Evolutionary conservation across 2,113 vertebrate species (phyloP).

Genomic region (Columba janthina): DNA sequence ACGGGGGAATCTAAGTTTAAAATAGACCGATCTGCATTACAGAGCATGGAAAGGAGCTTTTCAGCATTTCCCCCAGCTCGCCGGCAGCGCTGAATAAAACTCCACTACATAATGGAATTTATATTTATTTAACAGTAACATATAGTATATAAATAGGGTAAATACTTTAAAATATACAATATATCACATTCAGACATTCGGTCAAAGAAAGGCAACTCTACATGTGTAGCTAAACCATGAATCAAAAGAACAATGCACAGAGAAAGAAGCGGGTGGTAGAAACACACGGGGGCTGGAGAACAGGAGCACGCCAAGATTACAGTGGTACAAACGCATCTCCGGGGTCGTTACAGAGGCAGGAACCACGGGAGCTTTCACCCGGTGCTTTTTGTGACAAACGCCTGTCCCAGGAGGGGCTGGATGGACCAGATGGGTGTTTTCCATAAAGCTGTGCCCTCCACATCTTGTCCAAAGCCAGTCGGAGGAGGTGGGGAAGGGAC

Average conservation of each 20-base stretch:
- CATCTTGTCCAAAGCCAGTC: accelerated
- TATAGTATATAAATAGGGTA: conserved; percentile 73
- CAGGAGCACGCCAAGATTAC: not conserved
- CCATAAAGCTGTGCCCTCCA: not conserved
- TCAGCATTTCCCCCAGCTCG: not conserved
- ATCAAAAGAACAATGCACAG: conserved; percentile 27
- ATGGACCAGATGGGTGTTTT: accelerated
- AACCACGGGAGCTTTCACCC: not conserved
- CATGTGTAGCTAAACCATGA: conserved; percentile 25
- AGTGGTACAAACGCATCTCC: not conserved
- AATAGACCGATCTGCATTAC: accelerated
- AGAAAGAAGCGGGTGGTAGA: conserved; percentile 35
- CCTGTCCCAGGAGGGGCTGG: not conserved
- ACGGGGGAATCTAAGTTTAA: accelerated
- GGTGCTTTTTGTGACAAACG: not conserved
- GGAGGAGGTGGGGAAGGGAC: not conserved
- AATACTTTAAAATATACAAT: conserved; percentile 66
- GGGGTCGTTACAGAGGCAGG: not conserved
- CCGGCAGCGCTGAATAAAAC: not conserved
- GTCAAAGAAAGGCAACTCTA: conserved; percentile 52
- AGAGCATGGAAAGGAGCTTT: not conserved
- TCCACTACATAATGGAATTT: not conserved
- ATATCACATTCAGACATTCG: conserved; percentile 65
- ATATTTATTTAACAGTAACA: conserved; percentile 69
- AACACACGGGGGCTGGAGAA: not conserved